A percentile compares a stretch with the other conserved stretches of the same genome.
Conservation (phyloP, 1,140 invertebrate genomes). For the Pseudobourletiella spinata region DNA sequence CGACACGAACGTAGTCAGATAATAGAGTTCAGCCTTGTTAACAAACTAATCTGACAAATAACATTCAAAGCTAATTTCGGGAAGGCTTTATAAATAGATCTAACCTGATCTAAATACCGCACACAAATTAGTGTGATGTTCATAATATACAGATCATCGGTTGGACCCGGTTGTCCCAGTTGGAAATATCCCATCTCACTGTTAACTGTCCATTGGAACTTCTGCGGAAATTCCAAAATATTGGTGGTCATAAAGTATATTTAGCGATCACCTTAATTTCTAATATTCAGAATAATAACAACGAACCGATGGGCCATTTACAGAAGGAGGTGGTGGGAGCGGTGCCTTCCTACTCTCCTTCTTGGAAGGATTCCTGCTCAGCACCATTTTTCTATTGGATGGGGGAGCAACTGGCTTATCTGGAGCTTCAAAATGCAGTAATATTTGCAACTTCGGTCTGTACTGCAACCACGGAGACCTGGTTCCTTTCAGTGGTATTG, state of each 20-base stretch:
- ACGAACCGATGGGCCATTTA: too few species aligned
- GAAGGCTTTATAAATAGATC: too few species aligned
- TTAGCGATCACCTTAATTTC: too few species aligned
- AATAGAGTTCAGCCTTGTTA: too few species aligned
- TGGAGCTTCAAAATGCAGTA: conserved; percentile 21
- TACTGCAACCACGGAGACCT: conserved; percentile 16
- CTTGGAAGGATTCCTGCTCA: neutral
- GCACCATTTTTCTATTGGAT: neutral
- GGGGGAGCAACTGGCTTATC: neutral
- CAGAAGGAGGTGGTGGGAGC: neutral
- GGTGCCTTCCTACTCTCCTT: neutral
- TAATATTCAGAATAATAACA: too few species aligned
- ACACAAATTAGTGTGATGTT: conserved; percentile 23
- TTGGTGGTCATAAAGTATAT: too few species aligned
- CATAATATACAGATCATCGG: conserved; percentile 33
- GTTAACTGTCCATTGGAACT: conserved; percentile 20
- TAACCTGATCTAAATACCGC: conserved; percentile 20
- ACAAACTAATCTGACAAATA: too few species aligned
- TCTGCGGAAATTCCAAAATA: neutral
- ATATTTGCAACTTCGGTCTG: conserved; percentile 11
- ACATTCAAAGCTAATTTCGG: too few species aligned
- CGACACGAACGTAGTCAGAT: too few species aligned
- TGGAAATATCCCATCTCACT: conserved; percentile 25
- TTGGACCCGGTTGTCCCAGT: conserved; percentile 6
- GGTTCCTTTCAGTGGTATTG: conserved; percentile 3